Percentiles rank a stretch among this genome's conserved stretches.
Conservation (phyloP, 1,140 invertebrate genomes). For the Leptinotarsa lineolata region DNA sequence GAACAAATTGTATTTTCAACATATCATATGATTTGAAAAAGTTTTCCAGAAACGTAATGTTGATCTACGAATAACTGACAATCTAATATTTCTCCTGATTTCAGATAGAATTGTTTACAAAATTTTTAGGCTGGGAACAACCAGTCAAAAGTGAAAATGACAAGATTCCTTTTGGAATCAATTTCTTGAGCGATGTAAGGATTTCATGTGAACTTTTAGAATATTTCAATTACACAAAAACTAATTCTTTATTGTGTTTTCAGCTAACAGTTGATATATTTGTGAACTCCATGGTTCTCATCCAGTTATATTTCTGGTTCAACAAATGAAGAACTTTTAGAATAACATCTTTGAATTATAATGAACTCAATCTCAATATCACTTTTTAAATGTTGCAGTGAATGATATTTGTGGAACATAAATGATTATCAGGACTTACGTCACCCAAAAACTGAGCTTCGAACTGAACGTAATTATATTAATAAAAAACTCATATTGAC, state of each 20-base stretch:
- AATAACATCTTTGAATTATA: no score
- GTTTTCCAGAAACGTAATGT: no score
- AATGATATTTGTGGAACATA: no score
- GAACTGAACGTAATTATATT: no score
- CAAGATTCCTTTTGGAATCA: not conserved
- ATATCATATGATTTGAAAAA: not conserved
- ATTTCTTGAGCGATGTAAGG: conserved; percentile 12
- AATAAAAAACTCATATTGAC: no score
- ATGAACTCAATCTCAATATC: no score
- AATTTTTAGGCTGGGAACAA: conserved; percentile 19
- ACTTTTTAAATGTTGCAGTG: no score
- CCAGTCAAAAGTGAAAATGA: conserved; percentile 1
- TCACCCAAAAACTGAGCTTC: no score
- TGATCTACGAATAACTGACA: no score
- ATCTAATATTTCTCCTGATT: not conserved
- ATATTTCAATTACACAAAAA: not conserved
- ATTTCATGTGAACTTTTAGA: not conserved
- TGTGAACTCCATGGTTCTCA: conserved; percentile 22
- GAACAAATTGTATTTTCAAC: not conserved
- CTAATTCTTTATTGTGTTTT: not conserved
- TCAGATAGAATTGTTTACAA: conserved; percentile 13
- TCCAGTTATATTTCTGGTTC: conserved; percentile 19
- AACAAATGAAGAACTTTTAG: conserved; percentile 5
- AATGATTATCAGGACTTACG: no score
- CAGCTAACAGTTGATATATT: conserved; percentile 14